Evolutionary conservation across 2,888 invertebrate genomes (phyloP), one percentile per base, ranked within the genome.

Genomic region (Alentia gelatinosa): DNA sequence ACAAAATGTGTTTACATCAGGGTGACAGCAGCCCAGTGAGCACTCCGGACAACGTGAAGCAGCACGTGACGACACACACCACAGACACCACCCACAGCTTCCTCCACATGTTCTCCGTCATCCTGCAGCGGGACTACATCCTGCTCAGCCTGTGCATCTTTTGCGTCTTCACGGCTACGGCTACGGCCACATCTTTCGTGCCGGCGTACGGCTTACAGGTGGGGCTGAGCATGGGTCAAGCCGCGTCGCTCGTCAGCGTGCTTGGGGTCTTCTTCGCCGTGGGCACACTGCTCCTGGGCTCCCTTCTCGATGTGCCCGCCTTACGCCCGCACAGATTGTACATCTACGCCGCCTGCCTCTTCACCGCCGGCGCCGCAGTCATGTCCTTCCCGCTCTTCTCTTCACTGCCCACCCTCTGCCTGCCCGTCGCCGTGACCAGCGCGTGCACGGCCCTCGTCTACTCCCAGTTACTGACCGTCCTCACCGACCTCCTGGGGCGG

Each of bases 201-300:
- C 86, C 86, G 26, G 47, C 86, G 1, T 86, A 47, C 15, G 86
- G 33, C 15, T 12, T 86, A 4, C 47, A 86, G 47, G 30, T 26
- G 1, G 47, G 47, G n/a, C 12, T 86, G 23, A 15, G 26, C 15
- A 86, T 86, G 47, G 9, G 23, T 3, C 47, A 86, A n/a, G 86
- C 86, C 0, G 86, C 86, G 15, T 33, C 30, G 30, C 47, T 86
- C 15, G 86, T 86, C 1, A 86, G 86, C 33, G 50, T 86, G 0
- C 19, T 50, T 9, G 86, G 86, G 7, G 19, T 50, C 1, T 42
- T 50, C 35, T 86, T 86, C 33, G 47, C 50, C 7, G 30, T 86
- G 19, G 86, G 86, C 47, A 86, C 86, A n/a, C 86, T 86, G 1
- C 26, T 42, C 12, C 86, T 86, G 5, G 86, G 86, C 3, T 42